These are phyloP conservation scores for Asarcornis scutulata DNA, from an alignment of 2,113 vertebrate species.

Conservation along the genomic window DNA sequence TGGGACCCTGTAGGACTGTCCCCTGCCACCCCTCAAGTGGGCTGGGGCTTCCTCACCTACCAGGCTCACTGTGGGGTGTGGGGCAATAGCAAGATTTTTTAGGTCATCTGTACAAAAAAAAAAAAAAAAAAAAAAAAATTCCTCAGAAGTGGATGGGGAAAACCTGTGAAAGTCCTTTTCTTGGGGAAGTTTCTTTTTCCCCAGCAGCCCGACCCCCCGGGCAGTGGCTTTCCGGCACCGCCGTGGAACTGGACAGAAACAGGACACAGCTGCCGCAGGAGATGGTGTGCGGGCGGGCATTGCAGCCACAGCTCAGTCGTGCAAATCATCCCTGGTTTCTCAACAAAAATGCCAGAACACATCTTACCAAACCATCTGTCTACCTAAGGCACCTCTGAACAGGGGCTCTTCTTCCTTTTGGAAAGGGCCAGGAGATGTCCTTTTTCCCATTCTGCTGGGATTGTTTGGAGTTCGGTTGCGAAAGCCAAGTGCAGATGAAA, in stretches of 20 bases:
- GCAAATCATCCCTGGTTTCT: accelerated
- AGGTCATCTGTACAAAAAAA: too few relatives aligned
- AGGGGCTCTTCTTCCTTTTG: neutral
- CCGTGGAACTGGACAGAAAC: neutral
- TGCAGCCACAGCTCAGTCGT: accelerated
- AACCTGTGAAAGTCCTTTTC: neutral
- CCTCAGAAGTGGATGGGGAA: neutral
- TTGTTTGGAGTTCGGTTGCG: accelerated
- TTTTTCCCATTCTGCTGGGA: neutral
- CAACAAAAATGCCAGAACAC: accelerated
- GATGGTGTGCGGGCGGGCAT: neutral
- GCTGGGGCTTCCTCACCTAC: too few relatives aligned
- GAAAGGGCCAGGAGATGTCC: neutral
- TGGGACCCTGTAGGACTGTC: neutral
- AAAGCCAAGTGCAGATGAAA: neutral
- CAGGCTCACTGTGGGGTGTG: too few relatives aligned
- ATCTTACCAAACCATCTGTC: neutral
- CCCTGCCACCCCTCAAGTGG: too few relatives aligned
- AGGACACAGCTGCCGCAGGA: neutral
- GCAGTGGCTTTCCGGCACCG: neutral
- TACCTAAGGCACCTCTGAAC: neutral
- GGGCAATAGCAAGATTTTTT: neutral
- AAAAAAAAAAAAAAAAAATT: too few relatives aligned
- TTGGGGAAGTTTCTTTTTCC: neutral
- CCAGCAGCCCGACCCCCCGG: neutral